Conservation (phyloP, 2,888 invertebrate species). For the Brassicogethes aeneus region DNA sequence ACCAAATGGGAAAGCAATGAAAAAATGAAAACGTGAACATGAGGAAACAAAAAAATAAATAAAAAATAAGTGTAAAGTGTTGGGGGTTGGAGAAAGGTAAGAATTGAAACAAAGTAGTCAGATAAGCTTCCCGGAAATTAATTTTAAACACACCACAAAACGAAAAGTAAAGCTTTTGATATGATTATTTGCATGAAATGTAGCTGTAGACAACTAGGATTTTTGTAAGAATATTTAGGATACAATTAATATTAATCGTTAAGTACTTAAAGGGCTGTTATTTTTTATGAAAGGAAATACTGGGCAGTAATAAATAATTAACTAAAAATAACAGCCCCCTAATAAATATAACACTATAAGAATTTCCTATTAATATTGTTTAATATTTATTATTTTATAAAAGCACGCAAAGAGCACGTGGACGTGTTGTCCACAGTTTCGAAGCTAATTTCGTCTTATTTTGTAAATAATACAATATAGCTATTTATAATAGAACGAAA, state of each 20-base stretch:
- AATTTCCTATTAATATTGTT: too few species aligned
- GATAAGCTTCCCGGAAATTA: slow-evolving; percentile 41
- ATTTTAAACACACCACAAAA: background rate
- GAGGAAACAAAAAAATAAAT: slow-evolving; percentile 17
- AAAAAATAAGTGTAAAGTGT: slow-evolving; percentile 43
- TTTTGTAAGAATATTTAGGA: background rate
- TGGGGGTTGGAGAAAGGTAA: slow-evolving; percentile 13
- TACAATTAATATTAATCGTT: background rate
- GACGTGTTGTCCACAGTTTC: too few species aligned
- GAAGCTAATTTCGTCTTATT: too few species aligned
- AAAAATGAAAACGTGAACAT: slow-evolving; percentile 11
- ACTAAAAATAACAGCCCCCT: too few species aligned
- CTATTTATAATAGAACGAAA: too few species aligned
- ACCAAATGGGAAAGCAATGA: slow-evolving; percentile 10
- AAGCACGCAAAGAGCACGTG: too few species aligned
- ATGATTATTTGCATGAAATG: background rate
- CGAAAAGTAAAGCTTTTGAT: slow-evolving; percentile 5
- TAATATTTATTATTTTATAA: too few species aligned
- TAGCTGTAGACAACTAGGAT: background rate
- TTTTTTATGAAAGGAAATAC: too few species aligned
- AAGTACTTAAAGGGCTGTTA: too few species aligned
- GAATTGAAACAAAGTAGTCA: slow-evolving; percentile 25
- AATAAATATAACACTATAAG: too few species aligned
- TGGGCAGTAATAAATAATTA: too few species aligned
- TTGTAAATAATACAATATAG: too few species aligned